A percentile compares a stretch with the other conserved stretches of the same genome.
Conservation (phyloP, 2,888 invertebrate species). For the Escarpia spicata region DNA sequence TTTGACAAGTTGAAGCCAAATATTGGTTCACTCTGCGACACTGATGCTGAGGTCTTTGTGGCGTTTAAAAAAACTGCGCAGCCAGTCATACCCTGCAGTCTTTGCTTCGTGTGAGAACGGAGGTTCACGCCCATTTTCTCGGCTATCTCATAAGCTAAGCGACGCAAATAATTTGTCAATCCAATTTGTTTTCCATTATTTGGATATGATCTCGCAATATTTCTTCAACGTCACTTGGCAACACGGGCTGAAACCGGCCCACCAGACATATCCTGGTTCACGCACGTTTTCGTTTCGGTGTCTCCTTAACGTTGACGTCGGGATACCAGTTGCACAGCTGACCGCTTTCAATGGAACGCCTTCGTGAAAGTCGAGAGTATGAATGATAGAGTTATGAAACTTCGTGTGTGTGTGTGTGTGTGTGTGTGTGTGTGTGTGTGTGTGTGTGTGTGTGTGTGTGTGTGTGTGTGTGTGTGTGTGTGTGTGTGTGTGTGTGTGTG, state of each 20-base stretch:
- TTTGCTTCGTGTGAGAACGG: constrained; percentile 35
- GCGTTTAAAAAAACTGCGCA: constrained; percentile 35
- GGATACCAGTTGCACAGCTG: too few relatives aligned
- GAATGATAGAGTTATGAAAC: too few relatives aligned
- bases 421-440: too few relatives aligned
- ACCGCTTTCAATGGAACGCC: too few relatives aligned
- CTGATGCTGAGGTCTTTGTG: constrained; percentile 38
- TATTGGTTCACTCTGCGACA: constrained; percentile 36
- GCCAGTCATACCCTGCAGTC: constrained; percentile 43
- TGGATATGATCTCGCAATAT: constrained; percentile 27
- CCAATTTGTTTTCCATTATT: constrained; percentile 35
- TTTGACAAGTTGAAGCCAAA: constrained; percentile 39
- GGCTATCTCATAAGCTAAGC: constrained; percentile 40
- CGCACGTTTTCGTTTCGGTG: background rate
- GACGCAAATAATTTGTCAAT: constrained; percentile 35
- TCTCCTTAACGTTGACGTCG: constrained; percentile 23
- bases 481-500: too few relatives aligned
- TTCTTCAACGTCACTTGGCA: constrained; percentile 24
- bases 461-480: too few relatives aligned
- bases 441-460: too few relatives aligned
- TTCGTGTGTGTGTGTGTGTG: too few relatives aligned
- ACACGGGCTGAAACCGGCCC: constrained; percentile 22
- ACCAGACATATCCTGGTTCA: constrained; percentile 26
- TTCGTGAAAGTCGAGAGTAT: too few relatives aligned
- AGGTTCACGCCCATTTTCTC: constrained; percentile 33